A percentile compares a stretch with the other conserved stretches of the same genome.
phyloP scores from a whole-genome alignment of 2,113 vertebrate species.

The Potamarius usumacintae region DNA sequence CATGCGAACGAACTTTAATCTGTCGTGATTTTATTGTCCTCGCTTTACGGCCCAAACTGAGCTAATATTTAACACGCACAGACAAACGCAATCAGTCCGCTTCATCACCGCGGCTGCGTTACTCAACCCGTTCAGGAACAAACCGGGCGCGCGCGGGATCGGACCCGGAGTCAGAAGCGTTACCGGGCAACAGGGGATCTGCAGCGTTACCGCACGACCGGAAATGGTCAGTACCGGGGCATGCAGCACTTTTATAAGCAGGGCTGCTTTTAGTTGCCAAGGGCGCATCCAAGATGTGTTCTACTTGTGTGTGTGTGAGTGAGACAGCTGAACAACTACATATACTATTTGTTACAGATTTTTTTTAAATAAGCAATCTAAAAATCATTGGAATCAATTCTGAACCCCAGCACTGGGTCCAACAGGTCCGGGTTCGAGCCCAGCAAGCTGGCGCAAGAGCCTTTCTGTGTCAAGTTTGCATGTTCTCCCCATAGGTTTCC shows the following conservation, averaged over 20 bases:
- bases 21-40: constrained; percentile 54
- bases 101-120: constrained; percentile 8
- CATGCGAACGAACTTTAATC: constrained; percentile 44
- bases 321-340: neutral
- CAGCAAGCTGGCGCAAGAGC: too few species aligned
- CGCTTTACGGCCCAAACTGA: constrained; percentile 62
- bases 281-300: neutral
- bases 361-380: neutral
- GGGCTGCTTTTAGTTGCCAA: neutral
- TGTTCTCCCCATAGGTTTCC: too few species aligned
- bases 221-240: constrained; percentile 40
- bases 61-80: constrained; percentile 70
- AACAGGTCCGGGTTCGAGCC: too few species aligned
- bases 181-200: constrained; percentile 28
- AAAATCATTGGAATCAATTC: neutral
- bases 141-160: neutral
- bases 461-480: too few species aligned
- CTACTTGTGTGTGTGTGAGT: neutral
- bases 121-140: constrained; percentile 2
- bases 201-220: neutral
- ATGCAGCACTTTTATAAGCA: neutral
- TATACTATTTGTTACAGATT: neutral
- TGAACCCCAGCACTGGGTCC: too few species aligned
- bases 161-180: constrained; percentile 10
- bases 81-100: neutral